Conservation (phyloP, 2,888 invertebrate genomes). For the Galerucella pusilla region DNA sequence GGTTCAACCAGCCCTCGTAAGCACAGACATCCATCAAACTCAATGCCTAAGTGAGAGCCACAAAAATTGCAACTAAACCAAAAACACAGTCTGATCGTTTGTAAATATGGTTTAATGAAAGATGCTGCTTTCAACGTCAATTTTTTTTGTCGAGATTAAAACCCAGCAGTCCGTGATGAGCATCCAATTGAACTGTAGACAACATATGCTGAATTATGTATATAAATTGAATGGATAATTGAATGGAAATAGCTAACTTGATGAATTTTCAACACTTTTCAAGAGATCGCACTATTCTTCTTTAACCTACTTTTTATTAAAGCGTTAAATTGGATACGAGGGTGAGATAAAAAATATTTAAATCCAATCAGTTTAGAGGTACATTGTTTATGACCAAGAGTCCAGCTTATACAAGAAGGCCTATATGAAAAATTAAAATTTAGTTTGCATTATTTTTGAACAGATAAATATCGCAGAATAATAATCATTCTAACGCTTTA, state of each 20-base stretch:
- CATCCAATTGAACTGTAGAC: conserved; percentile 23
- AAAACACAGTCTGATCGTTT: not conserved
- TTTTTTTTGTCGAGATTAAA: conserved; percentile 10
- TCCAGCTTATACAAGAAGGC: too few relatives aligned
- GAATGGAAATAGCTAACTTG: too few relatives aligned
- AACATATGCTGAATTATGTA: conserved; percentile 27
- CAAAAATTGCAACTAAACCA: not conserved
- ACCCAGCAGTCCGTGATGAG: conserved; percentile 27
- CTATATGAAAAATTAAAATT: too few relatives aligned
- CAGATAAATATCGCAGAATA: too few relatives aligned
- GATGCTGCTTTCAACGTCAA: conserved; percentile 18
- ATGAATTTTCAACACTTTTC: not conserved
- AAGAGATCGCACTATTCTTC: not conserved
- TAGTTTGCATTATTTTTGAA: too few relatives aligned
- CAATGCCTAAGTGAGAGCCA: too few relatives aligned
- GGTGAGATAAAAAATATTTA: too few relatives aligned
- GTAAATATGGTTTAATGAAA: not conserved
- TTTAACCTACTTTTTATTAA: not conserved
- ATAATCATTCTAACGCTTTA: too few relatives aligned
- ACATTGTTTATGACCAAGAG: too few relatives aligned
- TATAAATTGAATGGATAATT: conserved; percentile 9
- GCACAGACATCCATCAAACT: not conserved
- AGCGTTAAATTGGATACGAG: too few relatives aligned
- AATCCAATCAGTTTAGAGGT: too few relatives aligned
- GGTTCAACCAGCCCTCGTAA: not conserved